Conservation (phyloP, 2,797 vertebrate species). For the Fistularia tabacaria region DNA sequence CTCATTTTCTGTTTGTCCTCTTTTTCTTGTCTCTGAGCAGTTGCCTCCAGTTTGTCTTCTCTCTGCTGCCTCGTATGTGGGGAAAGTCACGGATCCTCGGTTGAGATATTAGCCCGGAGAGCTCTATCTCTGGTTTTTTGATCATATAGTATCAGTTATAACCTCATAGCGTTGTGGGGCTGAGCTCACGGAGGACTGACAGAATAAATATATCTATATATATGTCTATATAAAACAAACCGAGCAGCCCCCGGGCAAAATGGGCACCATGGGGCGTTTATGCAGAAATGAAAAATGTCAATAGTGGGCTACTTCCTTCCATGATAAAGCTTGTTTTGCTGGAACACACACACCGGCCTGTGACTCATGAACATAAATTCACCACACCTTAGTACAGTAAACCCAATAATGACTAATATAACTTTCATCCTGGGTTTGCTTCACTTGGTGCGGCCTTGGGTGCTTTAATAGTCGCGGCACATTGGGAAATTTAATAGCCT, state of each 20-base stretch:
- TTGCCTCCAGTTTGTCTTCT: conserved; percentile 47
- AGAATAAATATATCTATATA: conserved; percentile 8
- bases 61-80: conserved; percentile 33
- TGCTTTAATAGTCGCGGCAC: conserved; percentile 57
- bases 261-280: conserved; percentile 54
- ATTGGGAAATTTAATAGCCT: conserved; percentile 52
- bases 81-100: conserved; percentile 21
- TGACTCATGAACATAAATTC: conserved; percentile 63
- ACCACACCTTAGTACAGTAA: conserved; percentile 33
- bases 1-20: conserved; percentile 48
- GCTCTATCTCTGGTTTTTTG: not conserved
- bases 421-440: conserved; percentile 67
- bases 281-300: conserved; percentile 64
- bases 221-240: conserved; percentile 12
- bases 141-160: conserved; percentile 16
- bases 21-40: conserved; percentile 31
- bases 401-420: conserved; percentile 62
- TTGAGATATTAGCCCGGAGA: conserved; percentile 10
- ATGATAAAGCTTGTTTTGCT: conserved; percentile 55
- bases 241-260: conserved; percentile 36
- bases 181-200: conserved; percentile 33
- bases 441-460: conserved; percentile 65
- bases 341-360: conserved; percentile 15
- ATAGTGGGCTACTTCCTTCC: conserved; percentile 48
- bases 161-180: conserved; percentile 21